phyloP scores from a whole-genome alignment of 2,797 vertebrate species.

The Labeo calbasu region DNA sequence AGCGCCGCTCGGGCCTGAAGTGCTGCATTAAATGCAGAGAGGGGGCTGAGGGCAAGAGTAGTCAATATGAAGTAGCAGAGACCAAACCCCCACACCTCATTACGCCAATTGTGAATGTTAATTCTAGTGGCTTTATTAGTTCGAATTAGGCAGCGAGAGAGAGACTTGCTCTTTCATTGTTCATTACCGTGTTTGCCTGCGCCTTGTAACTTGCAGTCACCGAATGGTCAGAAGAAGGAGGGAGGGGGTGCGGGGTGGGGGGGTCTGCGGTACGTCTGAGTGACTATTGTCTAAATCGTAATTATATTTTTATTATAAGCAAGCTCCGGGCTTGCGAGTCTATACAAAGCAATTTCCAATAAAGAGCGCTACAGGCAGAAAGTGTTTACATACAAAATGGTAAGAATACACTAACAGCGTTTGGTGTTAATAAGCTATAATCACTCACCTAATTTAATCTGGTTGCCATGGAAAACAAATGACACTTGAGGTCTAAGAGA shows the following conservation, averaged over 20 bases:
- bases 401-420: constrained; percentile 84
- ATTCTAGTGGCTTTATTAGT: constrained; percentile 86
- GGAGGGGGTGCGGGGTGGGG: constrained; percentile 9
- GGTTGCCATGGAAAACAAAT: constrained; percentile 89
- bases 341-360: constrained; percentile 81
- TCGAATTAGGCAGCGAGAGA: constrained; percentile 76
- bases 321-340: constrained; percentile 73
- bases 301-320: constrained; percentile 84
- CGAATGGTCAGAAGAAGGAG: constrained; percentile 53
- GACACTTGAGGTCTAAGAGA: constrained; percentile 83
- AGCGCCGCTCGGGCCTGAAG: constrained; percentile 83
- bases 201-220: constrained; percentile 70
- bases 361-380: constrained; percentile 76
- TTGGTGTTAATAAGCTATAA: constrained; percentile 84
- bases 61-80: constrained; percentile 82
- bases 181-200: constrained; percentile 76
- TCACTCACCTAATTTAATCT: constrained; percentile 87
- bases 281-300: constrained; percentile 81
- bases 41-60: constrained; percentile 79
- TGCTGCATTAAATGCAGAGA: constrained; percentile 85
- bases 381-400: constrained; percentile 86
- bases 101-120: constrained; percentile 85
- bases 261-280: constrained; percentile 60
- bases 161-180: constrained; percentile 78
- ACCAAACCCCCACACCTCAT: constrained; percentile 77